Base-by-base conservation (phyloP, 1,140 invertebrate species). In the Teleopsis dalmanni region DNA sequence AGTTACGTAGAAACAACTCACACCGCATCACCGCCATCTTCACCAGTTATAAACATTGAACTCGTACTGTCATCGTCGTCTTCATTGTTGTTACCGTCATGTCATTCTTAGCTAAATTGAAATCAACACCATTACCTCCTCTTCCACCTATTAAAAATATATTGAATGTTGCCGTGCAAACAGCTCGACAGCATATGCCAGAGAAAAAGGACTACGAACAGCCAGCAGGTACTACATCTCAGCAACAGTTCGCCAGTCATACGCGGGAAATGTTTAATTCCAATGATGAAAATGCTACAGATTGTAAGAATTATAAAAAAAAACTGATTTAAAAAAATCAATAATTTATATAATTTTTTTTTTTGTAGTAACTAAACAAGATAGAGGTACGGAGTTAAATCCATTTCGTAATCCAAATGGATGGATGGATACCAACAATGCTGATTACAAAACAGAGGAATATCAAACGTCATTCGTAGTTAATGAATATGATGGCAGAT, bases 81-180 rank as follows among this genome's bases (percentile, higher is more conserved):
- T 47, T 29, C 11, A 35, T 46, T 46, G 37, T 23, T 40, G 23
- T 25, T 18, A 22, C 34, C 54, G 59, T 52, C 49, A 70, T 71
- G 67, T 59, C 68, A 56, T 70, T 71, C 56, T 57, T 71, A 57
- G 58, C 62, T 52, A 66, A 71, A 56, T 56, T 71, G 36, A 68
- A 68, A 56, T 60, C 65, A 42, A 57, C 57, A 31, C 59, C 64
- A 55, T 48, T 48, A 27, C 87, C 87, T 13, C 54, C 44, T 41
- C 72, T 85, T 55, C 87, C 87, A 13, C 83, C 84, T 23, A 63
- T 88, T 36, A 77, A 79, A 56, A 85, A 85, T 58, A 81, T 83
- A 14, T 64, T 88, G 52, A 86, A 86, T 62, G 85, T 88, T 42
- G 83, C 84, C 3, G 82, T 85, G 78, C 86, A 88, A 67, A 85